phyloP scores from a whole-genome alignment of 2,113 vertebrate genomes.

The Labeo catla region DNA sequence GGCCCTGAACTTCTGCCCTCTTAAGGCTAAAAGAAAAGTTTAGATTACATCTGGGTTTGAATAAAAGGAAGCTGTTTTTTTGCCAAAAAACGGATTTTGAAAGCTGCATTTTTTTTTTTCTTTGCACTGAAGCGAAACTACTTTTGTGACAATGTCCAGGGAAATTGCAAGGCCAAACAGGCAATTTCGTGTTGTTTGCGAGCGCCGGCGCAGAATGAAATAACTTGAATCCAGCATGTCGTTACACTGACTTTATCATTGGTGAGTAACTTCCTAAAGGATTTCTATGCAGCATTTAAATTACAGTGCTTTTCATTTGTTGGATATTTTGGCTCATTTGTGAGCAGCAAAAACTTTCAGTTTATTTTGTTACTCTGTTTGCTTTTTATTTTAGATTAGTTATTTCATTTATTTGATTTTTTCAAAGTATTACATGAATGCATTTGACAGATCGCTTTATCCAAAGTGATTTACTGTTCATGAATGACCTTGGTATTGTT shows the following conservation, averaged over 20 bases:
- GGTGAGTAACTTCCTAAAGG: slow-evolving; percentile 9
- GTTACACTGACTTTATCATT: slow-evolving; percentile 3
- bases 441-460: background rate
- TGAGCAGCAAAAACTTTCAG: background rate
- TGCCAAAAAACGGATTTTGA: background rate
- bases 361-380: background rate
- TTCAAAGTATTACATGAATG: background rate
- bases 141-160: background rate
- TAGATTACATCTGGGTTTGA: background rate
- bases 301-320: background rate
- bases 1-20: background rate
- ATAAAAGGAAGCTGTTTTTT: slow-evolving; percentile 8
- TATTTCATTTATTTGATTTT: no score
- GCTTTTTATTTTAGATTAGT: no score
- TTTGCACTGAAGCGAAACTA: background rate
- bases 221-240: background rate
- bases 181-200: background rate
- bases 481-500: background rate
- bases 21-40: slow-evolving; percentile 14
- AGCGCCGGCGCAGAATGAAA: background rate
- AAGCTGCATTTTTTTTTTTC: background rate
- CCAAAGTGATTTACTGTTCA: background rate
- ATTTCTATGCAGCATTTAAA: background rate
- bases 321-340: background rate
- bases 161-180: slow-evolving; percentile 6